Conservation (phyloP, 2,888 invertebrate species). For the Adineta ricciae region DNA sequence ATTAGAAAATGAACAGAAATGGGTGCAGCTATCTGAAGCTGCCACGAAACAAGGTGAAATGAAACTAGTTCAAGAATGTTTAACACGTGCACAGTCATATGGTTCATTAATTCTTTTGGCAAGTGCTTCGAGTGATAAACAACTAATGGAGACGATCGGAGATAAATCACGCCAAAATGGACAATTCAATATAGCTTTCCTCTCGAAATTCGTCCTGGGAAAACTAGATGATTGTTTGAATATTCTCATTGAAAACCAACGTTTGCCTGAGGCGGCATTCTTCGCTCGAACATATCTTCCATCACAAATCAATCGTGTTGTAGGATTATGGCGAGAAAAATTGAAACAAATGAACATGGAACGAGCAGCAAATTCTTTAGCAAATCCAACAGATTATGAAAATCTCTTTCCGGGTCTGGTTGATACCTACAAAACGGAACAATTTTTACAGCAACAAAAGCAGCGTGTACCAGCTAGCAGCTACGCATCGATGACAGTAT, state of each 20-base stretch:
- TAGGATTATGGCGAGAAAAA: conserved; percentile 75
- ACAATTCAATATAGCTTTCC: conserved; percentile 84
- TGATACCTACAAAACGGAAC: conserved; percentile 31
- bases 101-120: conserved; percentile 55
- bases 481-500: conserved; percentile 54
- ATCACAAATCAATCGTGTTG: conserved; percentile 67
- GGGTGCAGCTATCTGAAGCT: conserved; percentile 82
- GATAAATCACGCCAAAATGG: conserved; percentile 60
- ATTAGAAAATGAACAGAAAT: conserved; percentile 66
- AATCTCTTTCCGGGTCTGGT: conserved; percentile 81
- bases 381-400: conserved; percentile 86
- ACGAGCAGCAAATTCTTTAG: conserved; percentile 82
- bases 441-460: conserved; percentile 38
- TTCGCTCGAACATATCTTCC: conserved; percentile 92
- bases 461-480: conserved; percentile 56
- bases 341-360: conserved; percentile 64
- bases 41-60: conserved; percentile 67
- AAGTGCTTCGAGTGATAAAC: conserved; percentile 59
- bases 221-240: conserved; percentile 71
- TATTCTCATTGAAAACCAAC: conserved; percentile 72
- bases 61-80: conserved; percentile 78
- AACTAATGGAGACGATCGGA: conserved; percentile 67
- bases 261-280: conserved; percentile 95
- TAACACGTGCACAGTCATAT: conserved; percentile 76
- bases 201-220: conserved; percentile 77